Conservation (phyloP, 2,797 vertebrate genomes). For the Astyanax mexicanus region DNA sequence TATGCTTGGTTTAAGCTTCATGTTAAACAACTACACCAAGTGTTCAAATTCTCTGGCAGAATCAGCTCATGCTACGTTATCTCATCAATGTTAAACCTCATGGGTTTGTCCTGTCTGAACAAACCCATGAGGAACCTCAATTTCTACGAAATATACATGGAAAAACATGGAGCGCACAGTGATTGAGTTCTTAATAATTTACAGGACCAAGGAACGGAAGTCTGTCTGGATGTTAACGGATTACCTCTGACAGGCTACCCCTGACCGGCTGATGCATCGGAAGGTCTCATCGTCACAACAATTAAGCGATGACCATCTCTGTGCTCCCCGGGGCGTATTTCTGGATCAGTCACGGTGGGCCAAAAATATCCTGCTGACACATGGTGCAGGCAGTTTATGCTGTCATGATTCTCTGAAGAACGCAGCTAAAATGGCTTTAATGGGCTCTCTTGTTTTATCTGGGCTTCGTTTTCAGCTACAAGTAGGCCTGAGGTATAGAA, state of each 20-base stretch:
- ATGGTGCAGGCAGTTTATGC: constrained; percentile 51
- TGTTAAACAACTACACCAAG: too few species aligned
- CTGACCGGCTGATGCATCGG: not conserved
- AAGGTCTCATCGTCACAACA: constrained; percentile 30
- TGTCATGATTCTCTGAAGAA: constrained; percentile 60
- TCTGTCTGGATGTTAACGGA: not conserved
- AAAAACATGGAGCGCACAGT: not conserved
- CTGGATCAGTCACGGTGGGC: constrained; percentile 38
- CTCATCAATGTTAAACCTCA: not conserved
- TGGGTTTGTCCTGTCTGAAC: not conserved
- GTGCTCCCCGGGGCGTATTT: constrained; percentile 27
- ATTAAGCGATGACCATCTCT: constrained; percentile 38
- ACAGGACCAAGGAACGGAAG: not conserved
- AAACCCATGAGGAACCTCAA: not conserved
- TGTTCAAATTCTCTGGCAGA: too few species aligned
- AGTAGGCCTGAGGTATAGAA: constrained; percentile 22
- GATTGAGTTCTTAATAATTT: not conserved
- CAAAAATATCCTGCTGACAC: constrained; percentile 57
- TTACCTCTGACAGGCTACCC: constrained; percentile 13
- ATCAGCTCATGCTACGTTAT: too few species aligned
- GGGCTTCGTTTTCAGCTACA: not conserved
- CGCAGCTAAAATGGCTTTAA: constrained; percentile 60
- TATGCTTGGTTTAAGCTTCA: too few species aligned
- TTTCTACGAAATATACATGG: not conserved
- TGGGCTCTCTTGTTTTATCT: constrained; percentile 55